Percentiles rank a stretch among this genome's conserved stretches.
These are phyloP conservation scores for Eupithecia tripunctaria DNA, from an alignment of 2,888 invertebrate species.

Conservation along the genomic window DNA sequence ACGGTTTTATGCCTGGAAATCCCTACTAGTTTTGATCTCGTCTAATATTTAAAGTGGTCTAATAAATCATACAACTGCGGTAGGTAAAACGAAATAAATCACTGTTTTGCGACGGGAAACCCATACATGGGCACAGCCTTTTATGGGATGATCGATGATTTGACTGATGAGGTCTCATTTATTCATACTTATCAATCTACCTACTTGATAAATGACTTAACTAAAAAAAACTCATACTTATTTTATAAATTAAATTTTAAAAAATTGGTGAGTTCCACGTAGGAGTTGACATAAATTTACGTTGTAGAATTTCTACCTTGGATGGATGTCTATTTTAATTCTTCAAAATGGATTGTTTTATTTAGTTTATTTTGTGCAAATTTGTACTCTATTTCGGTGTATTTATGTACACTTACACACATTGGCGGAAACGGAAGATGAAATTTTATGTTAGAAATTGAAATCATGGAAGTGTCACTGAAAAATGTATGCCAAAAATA, in stretches of 20 bases:
- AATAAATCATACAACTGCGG: constrained; percentile 20
- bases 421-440: no score
- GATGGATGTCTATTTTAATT: no score
- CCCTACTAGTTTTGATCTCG: neutral
- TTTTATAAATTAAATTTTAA: no score
- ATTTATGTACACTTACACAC: no score
- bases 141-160: constrained; percentile 17
- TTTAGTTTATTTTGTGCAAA: neutral
- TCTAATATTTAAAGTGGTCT: neutral
- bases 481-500: no score
- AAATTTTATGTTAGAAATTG: no score
- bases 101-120: constrained; percentile 16
- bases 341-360: neutral
- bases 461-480: no score
- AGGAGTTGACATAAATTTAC: no score
- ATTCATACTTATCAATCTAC: neutral
- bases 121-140: constrained; percentile 2
- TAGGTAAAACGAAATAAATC: constrained; percentile 16
- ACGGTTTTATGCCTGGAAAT: neutral
- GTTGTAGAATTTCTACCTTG: no score
- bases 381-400: no score
- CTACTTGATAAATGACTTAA: neutral
- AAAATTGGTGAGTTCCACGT: no score
- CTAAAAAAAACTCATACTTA: no score
- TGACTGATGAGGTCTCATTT: neutral